Percentiles rank a stretch among this genome's conserved stretches.
These are phyloP conservation scores for Origma solitaria DNA, from an alignment of 2,113 vertebrate genomes.

Conservation along the genomic window DNA sequence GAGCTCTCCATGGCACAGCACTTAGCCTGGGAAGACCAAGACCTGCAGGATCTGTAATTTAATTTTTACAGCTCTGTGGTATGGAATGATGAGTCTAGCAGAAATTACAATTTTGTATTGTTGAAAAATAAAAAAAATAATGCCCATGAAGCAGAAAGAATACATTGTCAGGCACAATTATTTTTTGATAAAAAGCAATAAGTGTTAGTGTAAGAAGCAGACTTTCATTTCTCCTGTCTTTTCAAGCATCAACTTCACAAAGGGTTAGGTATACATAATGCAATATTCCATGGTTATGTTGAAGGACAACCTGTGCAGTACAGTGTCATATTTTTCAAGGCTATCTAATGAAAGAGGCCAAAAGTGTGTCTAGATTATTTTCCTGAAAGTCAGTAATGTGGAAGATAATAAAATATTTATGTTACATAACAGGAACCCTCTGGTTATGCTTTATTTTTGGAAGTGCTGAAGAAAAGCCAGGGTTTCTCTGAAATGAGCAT, in stretches of 20 bases:
- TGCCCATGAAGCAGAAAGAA: neutral
- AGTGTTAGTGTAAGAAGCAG: neutral
- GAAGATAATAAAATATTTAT: conserved; percentile 54
- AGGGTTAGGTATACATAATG: neutral
- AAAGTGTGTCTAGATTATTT: neutral
- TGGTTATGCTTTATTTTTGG: conserved; percentile 44
- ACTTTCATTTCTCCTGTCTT: neutral
- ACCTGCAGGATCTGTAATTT: neutral
- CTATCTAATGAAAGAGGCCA: neutral
- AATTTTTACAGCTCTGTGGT: neutral
- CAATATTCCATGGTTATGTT: neutral
- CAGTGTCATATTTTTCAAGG: neutral
- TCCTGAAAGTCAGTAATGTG: neutral
- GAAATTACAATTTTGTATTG: neutral
- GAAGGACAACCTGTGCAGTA: neutral
- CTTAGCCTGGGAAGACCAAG: neutral
- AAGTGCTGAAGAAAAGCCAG: neutral
- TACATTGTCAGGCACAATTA: neutral
- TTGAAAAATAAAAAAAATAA: neutral
- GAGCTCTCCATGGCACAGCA: neutral
- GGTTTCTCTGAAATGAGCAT: conserved; percentile 20
- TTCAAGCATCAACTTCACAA: neutral
- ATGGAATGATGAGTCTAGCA: neutral
- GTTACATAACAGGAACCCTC: conserved; percentile 25
- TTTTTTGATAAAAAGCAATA: neutral